phyloP scores from a whole-genome alignment of 2,888 invertebrate species.

The Candidula unifasciata region DNA sequence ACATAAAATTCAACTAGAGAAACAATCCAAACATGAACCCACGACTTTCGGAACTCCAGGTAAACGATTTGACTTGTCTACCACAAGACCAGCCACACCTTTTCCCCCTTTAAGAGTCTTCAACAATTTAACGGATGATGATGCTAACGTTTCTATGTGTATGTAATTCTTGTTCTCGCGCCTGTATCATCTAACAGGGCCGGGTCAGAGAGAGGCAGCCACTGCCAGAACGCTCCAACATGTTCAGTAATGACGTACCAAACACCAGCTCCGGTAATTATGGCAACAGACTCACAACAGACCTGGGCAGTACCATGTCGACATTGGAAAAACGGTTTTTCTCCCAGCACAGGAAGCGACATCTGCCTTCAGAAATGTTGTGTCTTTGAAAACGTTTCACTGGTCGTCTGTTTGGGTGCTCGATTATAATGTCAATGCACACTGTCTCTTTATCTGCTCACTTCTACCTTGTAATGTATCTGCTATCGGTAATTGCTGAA shows the following conservation, averaged over 20 bases:
- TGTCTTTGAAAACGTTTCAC: conserved; percentile 66
- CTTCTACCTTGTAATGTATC: too few relatives aligned
- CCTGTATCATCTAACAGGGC: conserved; percentile 61
- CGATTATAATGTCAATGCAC: too few relatives aligned
- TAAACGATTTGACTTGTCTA: too few relatives aligned
- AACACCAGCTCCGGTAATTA: conserved; percentile 76
- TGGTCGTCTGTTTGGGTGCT: not conserved
- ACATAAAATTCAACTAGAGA: too few relatives aligned
- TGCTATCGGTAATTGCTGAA: too few relatives aligned
- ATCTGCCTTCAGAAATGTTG: conserved; percentile 71
- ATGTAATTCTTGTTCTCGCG: not conserved
- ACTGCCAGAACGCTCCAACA: conserved; percentile 68
- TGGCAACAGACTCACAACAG: conserved; percentile 68
- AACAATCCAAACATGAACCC: too few relatives aligned
- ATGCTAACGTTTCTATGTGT: not conserved
- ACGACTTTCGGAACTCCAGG: too few relatives aligned
- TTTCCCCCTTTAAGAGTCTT: too few relatives aligned
- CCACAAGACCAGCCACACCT: too few relatives aligned
- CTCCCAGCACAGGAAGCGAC: conserved; percentile 68
- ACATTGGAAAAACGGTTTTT: conserved; percentile 73
- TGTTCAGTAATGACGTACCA: conserved; percentile 72
- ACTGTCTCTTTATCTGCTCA: too few relatives aligned
- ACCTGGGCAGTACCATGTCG: conserved; percentile 68
- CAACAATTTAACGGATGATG: too few relatives aligned
- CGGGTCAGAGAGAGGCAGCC: conserved; percentile 66